These are phyloP conservation scores for Cynaeus angustus DNA, from an alignment of 2,888 invertebrate species.

Conservation along the genomic window DNA sequence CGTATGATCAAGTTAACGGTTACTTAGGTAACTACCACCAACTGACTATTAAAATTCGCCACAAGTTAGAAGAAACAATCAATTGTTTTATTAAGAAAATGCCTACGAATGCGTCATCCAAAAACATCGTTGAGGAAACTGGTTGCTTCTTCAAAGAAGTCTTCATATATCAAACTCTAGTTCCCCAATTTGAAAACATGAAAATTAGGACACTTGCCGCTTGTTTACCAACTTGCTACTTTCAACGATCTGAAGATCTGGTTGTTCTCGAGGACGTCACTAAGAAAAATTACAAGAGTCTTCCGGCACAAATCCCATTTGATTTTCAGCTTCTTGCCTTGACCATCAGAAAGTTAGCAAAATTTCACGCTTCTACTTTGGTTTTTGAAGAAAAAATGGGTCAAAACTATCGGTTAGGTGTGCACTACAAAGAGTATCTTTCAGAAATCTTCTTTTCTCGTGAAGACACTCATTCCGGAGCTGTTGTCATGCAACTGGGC, in stretches of 20 bases:
- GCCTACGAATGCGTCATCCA: slow-evolving; percentile 52
- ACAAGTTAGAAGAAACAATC: slow-evolving; percentile 45
- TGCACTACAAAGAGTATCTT: slow-evolving; percentile 12
- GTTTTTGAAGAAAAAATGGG: slow-evolving; percentile 61
- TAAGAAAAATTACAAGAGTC: slow-evolving; percentile 44
- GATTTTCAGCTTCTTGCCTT: slow-evolving; percentile 56
- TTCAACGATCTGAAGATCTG: slow-evolving; percentile 62
- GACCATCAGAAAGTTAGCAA: slow-evolving; percentile 58
- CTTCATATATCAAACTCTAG: slow-evolving; percentile 68
- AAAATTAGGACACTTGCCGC: slow-evolving; percentile 55
- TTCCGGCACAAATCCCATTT: slow-evolving; percentile 44
- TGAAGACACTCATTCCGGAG: slow-evolving; percentile 18
- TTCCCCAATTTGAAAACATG: slow-evolving; percentile 64
- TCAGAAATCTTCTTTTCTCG: slow-evolving; percentile 48
- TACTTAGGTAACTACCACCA: slow-evolving; percentile 62
- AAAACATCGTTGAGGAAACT: slow-evolving; percentile 52
- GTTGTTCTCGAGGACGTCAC: slow-evolving; percentile 69
- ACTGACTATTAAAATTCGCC: slow-evolving; percentile 53
- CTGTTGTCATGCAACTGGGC: slow-evolving; percentile 11
- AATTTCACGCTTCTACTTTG: slow-evolving; percentile 64
- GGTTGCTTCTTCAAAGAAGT: slow-evolving; percentile 58
- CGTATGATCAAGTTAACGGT: slow-evolving; percentile 56
- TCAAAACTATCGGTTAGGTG: slow-evolving; percentile 40
- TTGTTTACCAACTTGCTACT: slow-evolving; percentile 66
- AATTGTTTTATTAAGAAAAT: slow-evolving; percentile 60